These are phyloP conservation scores for Actinemys pallida DNA, from an alignment of 2,113 vertebrate genomes.

Conservation along the genomic window DNA sequence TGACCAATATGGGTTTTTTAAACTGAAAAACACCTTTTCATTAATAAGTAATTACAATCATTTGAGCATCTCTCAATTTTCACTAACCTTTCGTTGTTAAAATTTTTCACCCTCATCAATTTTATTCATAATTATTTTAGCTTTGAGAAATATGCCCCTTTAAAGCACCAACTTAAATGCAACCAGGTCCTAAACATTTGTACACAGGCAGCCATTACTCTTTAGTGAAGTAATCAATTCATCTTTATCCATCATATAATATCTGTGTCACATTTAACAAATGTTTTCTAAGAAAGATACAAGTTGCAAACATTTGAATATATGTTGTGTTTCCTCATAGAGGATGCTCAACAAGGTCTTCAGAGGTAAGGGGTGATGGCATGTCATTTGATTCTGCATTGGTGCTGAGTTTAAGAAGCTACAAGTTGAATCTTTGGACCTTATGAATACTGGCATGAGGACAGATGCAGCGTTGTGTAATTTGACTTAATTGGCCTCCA, in stretches of 20 bases:
- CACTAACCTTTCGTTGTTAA: not conserved
- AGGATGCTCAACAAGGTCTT: not conserved
- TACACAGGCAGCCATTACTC: too few relatives aligned
- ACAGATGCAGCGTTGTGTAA: too few relatives aligned
- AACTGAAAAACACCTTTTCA: not conserved
- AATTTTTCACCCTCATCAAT: not conserved
- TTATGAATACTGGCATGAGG: not conserved
- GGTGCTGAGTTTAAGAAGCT: conserved; percentile 35
- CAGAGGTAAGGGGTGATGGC: not conserved
- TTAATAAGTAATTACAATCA: not conserved
- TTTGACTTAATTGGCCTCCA: too few relatives aligned
- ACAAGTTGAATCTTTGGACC: conserved; percentile 36
- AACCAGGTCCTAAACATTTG: too few relatives aligned
- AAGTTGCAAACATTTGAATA: not conserved
- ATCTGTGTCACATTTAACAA: not conserved
- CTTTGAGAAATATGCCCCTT: not conserved
- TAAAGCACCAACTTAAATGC: not conserved
- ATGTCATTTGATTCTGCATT: conserved; percentile 6
- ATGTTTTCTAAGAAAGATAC: not conserved
- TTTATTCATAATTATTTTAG: not conserved
- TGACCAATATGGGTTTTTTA: not conserved
- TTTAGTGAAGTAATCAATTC: not conserved
- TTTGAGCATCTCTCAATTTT: not conserved
- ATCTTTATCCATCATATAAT: not conserved
- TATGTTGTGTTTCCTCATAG: not conserved